Conservation (phyloP, 2,888 invertebrate genomes). For the Trichacis sp. region DNA sequence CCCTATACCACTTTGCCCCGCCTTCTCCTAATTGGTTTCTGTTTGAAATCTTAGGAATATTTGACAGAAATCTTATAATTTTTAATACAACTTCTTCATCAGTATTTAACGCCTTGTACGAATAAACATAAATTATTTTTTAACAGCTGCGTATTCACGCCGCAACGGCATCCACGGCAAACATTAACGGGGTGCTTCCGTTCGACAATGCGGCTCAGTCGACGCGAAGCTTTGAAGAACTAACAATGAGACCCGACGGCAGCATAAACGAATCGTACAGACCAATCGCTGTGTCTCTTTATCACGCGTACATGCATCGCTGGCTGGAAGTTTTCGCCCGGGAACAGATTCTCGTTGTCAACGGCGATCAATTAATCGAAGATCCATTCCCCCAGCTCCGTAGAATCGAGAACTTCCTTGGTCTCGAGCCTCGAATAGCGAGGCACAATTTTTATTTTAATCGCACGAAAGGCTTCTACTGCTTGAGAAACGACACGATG, state of each 20-base stretch:
- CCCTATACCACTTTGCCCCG: too few species aligned
- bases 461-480: constrained; percentile 96
- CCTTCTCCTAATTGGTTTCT: too few species aligned
- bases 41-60: too few species aligned
- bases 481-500: constrained; percentile 85
- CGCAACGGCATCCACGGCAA: constrained; percentile 76
- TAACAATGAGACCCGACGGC: constrained; percentile 84
- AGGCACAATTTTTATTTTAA: constrained; percentile 96
- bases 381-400: constrained; percentile 90
- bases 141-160: constrained; percentile 88
- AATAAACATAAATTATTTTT: too few species aligned
- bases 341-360: constrained; percentile 93
- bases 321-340: constrained; percentile 95
- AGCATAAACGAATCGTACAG: constrained; percentile 86
- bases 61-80: too few species aligned
- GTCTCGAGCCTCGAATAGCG: constrained; percentile 78
- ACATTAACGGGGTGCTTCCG: constrained; percentile 60
- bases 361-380: constrained; percentile 91
- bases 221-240: constrained; percentile 80
- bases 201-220: constrained; percentile 20
- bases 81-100: too few species aligned
- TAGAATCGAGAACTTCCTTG: constrained; percentile 89
- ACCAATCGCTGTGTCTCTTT: constrained; percentile 89
- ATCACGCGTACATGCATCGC: constrained; percentile 88
- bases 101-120: too few species aligned